phyloP scores from a whole-genome alignment of 2,797 vertebrate species.

The Premnoplex brunnescens region DNA sequence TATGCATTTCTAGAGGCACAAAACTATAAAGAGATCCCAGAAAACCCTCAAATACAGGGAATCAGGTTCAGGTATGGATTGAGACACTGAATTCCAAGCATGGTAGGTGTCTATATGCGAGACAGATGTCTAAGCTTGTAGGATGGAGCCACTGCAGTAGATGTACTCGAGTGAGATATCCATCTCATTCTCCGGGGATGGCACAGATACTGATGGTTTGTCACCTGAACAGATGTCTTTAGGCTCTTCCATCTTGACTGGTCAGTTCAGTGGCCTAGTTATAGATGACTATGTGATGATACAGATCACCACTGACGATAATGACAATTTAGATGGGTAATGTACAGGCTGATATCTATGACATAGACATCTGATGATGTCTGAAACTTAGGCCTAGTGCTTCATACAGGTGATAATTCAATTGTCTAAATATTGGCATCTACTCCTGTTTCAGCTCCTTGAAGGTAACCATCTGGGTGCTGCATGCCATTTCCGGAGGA shows the following conservation, averaged over 20 bases:
- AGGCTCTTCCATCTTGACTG: not conserved
- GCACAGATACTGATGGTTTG: not conserved
- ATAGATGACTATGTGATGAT: not conserved
- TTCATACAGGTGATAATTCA: not conserved
- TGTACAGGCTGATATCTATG: not conserved
- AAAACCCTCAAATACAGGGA: rapidly evolving
- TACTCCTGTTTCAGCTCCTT: not conserved
- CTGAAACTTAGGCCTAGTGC: not conserved
- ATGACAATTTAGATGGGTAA: not conserved
- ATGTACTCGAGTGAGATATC: not conserved
- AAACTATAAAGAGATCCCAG: not conserved
- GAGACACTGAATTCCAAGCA: not conserved
- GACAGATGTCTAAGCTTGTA: not conserved
- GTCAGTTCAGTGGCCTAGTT: not conserved
- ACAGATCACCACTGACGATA: not conserved
- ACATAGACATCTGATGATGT: not conserved
- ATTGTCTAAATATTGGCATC: not conserved
- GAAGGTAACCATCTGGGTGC: too few relatives aligned
- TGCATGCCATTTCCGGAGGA: not conserved
- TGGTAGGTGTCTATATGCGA: not conserved
- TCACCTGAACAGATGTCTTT: not conserved
- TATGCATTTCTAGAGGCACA: not conserved
- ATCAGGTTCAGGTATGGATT: not conserved
- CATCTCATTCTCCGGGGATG: not conserved
- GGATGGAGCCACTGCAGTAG: not conserved